Evolutionary conservation across 2,888 invertebrate genomes (phyloP).

Genomic region (Antitype chi): DNA sequence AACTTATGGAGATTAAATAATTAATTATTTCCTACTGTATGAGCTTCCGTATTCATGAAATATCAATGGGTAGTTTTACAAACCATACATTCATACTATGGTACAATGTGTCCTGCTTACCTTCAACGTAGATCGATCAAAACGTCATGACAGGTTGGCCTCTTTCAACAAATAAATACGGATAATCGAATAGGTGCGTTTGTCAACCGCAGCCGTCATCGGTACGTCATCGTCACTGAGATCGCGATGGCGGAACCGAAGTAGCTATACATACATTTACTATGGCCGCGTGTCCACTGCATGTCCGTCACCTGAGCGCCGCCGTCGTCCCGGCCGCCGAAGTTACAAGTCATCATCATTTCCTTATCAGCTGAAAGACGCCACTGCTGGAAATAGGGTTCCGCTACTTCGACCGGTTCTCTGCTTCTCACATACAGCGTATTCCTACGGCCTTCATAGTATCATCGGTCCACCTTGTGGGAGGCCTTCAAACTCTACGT

Average conservation of each 20-base stretch:
- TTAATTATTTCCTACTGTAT: slow-evolving; percentile 61
- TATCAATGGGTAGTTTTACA: slow-evolving; percentile 38
- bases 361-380: too few species aligned
- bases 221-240: not conserved
- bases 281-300: not conserved
- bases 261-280: too few species aligned
- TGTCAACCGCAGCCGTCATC: not conserved
- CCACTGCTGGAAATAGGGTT: too few species aligned
- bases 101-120: slow-evolving; percentile 36
- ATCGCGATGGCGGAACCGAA: not conserved
- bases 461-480: too few species aligned
- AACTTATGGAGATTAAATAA: slow-evolving; percentile 48
- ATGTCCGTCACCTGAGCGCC: not conserved
- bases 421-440: too few species aligned
- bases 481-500: too few species aligned
- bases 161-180: slow-evolving; percentile 24
- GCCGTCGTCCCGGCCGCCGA: not conserved
- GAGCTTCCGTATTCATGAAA: slow-evolving; percentile 65
- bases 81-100: slow-evolving; percentile 17
- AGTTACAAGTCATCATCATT: not conserved
- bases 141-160: slow-evolving; percentile 30
- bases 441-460: too few species aligned
- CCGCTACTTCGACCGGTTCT: too few species aligned
- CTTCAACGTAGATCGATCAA: slow-evolving; percentile 47
- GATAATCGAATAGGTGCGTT: slow-evolving; percentile 8